Percentiles rank a stretch among this genome's conserved stretches.
Conservation (phyloP, 2,888 invertebrate species). For the Salpingus planirostris region DNA sequence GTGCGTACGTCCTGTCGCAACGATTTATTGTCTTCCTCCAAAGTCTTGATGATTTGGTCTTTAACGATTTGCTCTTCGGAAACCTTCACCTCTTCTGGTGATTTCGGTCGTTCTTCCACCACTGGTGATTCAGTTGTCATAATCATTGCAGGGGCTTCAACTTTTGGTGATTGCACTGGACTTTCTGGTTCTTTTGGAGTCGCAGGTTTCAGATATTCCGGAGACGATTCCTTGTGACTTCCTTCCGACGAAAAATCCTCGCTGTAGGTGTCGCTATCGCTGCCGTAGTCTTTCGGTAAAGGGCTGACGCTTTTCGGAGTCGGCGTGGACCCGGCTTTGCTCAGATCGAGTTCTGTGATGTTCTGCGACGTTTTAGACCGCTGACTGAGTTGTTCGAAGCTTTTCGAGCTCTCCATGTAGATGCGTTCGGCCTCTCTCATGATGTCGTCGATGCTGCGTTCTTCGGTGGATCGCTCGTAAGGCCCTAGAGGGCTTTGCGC, state of each 20-base stretch:
- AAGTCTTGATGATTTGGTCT: constrained; percentile 30
- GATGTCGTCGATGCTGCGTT: constrained; percentile 50
- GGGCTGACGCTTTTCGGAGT: constrained; percentile 39
- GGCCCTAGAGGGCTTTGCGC: constrained; percentile 40
- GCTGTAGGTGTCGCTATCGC: constrained; percentile 28
- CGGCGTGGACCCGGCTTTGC: constrained; percentile 31
- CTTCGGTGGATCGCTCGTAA: constrained; percentile 39
- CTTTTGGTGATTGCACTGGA: constrained; percentile 10
- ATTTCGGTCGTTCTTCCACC: constrained; percentile 4
- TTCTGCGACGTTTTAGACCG: constrained; percentile 38
- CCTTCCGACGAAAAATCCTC: constrained; percentile 37
- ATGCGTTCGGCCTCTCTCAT: constrained; percentile 50
- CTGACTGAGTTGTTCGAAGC: constrained; percentile 40
- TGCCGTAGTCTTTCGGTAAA: constrained; percentile 32
- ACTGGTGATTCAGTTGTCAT: no score
- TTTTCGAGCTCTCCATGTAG: constrained; percentile 41
- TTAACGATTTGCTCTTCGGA: constrained; percentile 25
- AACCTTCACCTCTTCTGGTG: constrained; percentile 2
- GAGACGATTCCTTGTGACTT: no score
- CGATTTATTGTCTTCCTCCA: constrained; percentile 37
- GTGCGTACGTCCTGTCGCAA: constrained; percentile 34
- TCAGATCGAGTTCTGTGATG: constrained; percentile 30
- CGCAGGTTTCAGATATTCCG: no score
- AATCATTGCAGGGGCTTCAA: constrained; percentile 3
- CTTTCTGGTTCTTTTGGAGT: no score